Evolutionary conservation across 2,113 vertebrate species (phyloP), one percentile per base, ranked within the genome.

Genomic region (Rhabdornis inornatus): DNA sequence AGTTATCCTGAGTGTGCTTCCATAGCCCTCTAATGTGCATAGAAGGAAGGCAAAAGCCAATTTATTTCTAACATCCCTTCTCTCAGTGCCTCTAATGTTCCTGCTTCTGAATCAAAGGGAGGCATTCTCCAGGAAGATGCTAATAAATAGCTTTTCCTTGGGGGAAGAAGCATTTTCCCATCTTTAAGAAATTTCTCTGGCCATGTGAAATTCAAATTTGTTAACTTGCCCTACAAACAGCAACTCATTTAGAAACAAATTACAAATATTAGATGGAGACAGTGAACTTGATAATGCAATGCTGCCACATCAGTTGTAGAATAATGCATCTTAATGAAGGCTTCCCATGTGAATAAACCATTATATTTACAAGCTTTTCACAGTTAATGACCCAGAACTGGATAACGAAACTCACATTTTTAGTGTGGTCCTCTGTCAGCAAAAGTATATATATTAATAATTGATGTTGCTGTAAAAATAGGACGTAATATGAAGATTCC

Each of bases 301-400:
- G 81, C 86, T 72, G 96, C 94, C 79, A 95, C 96, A 97, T 96
- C 96, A 96, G 95, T 94, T 96, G 97, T 92, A 97, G 96, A 97
- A 97, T 97, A 97, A 98, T 98, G 97, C 97, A 97, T 98, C 98
- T 98, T 98, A 97, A 98, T 98, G 98, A 98, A 98, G 97, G 97
- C 97, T 97, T 98, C 97, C 98, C 97, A 94, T 95, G 97, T 97
- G 98, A 97, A 97, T 94, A 97, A 97, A 97, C 97, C 98, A 97
- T 98, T 98, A 97, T 97, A 97, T 98, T 97, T 98, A 97, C 97
- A 96, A 97, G 98, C 98, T 97, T 96, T 97, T 97, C 95, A 93
- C 70, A 83, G 97, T 95, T 98, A 98, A 98, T 98, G 98, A 98
- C 97, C 98, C 96, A 94, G 98, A 98, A 98, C 98, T 66, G 89